Evolutionary conservation across 2,113 vertebrate genomes (phyloP), one percentile per base, ranked within the genome.

Genomic region (Engraulis encrasicolus): DNA sequence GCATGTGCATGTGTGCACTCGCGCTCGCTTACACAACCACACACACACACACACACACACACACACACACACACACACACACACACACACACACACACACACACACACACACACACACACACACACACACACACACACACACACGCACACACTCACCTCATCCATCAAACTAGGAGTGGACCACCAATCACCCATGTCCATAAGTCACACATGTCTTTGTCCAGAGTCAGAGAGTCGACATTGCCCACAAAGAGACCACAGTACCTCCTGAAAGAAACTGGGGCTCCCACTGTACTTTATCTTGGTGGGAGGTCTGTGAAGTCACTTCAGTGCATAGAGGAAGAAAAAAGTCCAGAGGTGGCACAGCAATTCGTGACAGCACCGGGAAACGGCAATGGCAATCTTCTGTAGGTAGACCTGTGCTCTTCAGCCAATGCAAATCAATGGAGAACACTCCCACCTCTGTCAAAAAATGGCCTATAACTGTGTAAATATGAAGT

Each of bases 161-260:
- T 86, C 85, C 61, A 80, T 87, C 87, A 82, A 40, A n/a, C n/a
- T n/a, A n/a, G 58, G 38, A 54, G 1, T 34, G 1, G n/a, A 15
- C n/a, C n/a, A n/a, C n/a, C 61, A 81, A 17, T 52, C 81, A 27
- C 54, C 31, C 79, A 50, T 71, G 77, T 19, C 49, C 12, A 2
- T 45, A 45, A 3, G 9, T 45, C 23, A 1, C 1, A 7, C 77
- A 50, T 58, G 82, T 54, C 79, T 81, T 78, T 74, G 34, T 83
- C 38, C 45, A 38, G 54, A 83, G 48, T 34, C 85, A 86, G 49
- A 82, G 85, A 84, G 85, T 81, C 81, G 79, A 74, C 79, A 83
- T 85, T 83, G 83, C 83, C 83, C 85, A 66, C n/a, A 34, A 31
- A 7, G n/a, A 61, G 58, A 58, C n/a, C 52, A n/a, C 52, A 7